Base-by-base conservation (phyloP, 23 tunicate species). In the Styela plicata region DNA sequence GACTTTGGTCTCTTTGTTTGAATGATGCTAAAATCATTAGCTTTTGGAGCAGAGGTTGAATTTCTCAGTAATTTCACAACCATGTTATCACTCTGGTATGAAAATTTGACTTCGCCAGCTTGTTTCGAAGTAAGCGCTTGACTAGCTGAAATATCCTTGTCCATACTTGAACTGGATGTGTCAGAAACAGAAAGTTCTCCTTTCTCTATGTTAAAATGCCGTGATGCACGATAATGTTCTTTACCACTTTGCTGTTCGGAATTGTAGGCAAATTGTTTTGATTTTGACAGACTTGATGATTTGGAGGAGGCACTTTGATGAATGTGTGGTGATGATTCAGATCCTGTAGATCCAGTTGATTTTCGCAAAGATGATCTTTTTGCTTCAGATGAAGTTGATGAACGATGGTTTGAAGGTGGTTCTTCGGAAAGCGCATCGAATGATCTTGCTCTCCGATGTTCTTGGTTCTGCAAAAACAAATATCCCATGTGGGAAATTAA, bases 401-500 rank as follows among this genome's bases (percentile, higher is more conserved):
- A 44, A 44, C 13, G 7, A 44, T 44, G 57, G 13, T 44, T 44
- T 44, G 57, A 7, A 5, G 77, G 34, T 31, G 73, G 13, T 24
- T 27, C 70, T 33, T 71, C 77, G 16, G 37, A 22, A 3, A 71
- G 36, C 3, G 37, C 77, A n/a, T 71, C 77, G 35, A 31, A 71
- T 5, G 77, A 71, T 29, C 37, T 71, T 36, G 77, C 77, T 31
- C 77, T 33, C 13, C 34, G 37, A 32, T 71, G 77, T 21, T 31
- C 77, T 34, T 71, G 77, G 17, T 66, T 24, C 30, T 66, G 17
- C 10, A 66, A 3, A 66, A 24, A 66, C n/a, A n/a, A n/a, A n/a
- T n/a, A n/a, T n/a, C n/a, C n/a, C n/a, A n/a, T n/a, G n/a, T n/a
- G n/a, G n/a, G n/a, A n/a, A n/a, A n/a, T n/a, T n/a, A n/a, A n/a